These are phyloP conservation scores for Thalpophila matura DNA, from an alignment of 2,888 invertebrate genomes.

Conservation along the genomic window DNA sequence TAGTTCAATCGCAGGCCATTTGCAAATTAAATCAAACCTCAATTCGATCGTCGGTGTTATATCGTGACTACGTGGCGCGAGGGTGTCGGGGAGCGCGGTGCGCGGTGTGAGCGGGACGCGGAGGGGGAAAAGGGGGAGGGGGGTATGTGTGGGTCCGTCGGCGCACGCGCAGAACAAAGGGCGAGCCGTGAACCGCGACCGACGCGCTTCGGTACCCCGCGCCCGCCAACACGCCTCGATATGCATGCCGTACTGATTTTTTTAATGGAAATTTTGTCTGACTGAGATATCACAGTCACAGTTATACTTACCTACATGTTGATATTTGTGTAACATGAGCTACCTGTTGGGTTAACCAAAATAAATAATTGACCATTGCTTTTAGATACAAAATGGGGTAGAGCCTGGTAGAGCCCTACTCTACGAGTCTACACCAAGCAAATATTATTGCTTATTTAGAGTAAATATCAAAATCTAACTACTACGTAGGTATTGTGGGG, in stretches of 20 bases:
- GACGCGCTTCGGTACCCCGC: conserved; percentile 83
- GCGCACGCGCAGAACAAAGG: conserved; percentile 89
- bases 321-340: not conserved
- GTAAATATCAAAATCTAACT: no score
- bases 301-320: conserved; percentile 7
- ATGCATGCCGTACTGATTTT: conserved; percentile 72
- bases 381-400: no score
- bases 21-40: conserved; percentile 57
- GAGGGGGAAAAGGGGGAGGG: conserved; percentile 35
- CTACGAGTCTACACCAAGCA: no score
- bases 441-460: no score
- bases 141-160: conserved; percentile 71
- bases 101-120: conserved; percentile 29
- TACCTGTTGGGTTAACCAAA: not conserved
- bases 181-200: conserved; percentile 89
- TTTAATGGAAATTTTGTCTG: conserved; percentile 70
- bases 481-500: no score
- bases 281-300: conserved; percentile 59
- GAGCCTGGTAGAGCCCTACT: no score
- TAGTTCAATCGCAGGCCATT: conserved; percentile 20
- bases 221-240: conserved; percentile 67
- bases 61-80: conserved; percentile 46
- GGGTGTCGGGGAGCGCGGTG: conserved; percentile 49
- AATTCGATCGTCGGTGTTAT: conserved; percentile 50
- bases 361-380: no score